A percentile compares a stretch with the other conserved stretches of the same genome.
Evolutionary conservation across 1,140 invertebrate species (phyloP).

Genomic region (Nasonia longicornis): DNA sequence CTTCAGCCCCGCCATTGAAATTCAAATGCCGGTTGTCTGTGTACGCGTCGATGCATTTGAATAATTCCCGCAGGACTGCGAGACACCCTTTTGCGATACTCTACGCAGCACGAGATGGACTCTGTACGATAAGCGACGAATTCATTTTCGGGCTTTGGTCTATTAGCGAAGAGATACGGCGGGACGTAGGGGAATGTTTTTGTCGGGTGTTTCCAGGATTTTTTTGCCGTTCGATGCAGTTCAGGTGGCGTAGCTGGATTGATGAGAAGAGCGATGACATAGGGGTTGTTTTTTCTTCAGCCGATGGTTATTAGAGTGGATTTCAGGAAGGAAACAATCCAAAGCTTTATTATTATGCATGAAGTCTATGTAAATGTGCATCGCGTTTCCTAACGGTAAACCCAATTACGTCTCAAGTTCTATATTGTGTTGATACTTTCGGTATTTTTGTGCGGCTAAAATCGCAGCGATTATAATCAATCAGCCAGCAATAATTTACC

Average conservation of each 20-base stretch:
- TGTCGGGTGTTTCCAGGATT: background rate
- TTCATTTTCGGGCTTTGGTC: background rate
- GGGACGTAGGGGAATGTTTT: background rate
- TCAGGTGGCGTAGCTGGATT: background rate
- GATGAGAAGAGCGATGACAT: background rate
- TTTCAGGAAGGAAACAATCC: no score
- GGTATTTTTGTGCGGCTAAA: background rate
- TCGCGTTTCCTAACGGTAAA: no score
- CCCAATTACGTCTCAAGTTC: no score
- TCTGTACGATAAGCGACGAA: background rate
- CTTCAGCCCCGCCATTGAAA: background rate
- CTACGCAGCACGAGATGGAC: conserved; percentile 13
- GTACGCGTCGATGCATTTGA: conserved; percentile 27
- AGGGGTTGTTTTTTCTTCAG: background rate
- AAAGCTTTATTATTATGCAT: no score
- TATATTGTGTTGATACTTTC: no score
- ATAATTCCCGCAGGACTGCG: conserved; percentile 21
- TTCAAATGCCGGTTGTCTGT: conserved; percentile 4
- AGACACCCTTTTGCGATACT: background rate
- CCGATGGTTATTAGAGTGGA: no score
- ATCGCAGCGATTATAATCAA: background rate
- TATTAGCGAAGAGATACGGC: conserved; percentile 22
- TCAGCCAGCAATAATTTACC: conserved; percentile 22
- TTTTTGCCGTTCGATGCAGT: background rate
- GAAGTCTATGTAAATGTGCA: no score